Percentiles rank a stretch among this genome's conserved stretches.
phyloP scores from a whole-genome alignment of 30 jellyfish, hydroid and myxozoan genomes.

The Cassiopea andromeda region DNA sequence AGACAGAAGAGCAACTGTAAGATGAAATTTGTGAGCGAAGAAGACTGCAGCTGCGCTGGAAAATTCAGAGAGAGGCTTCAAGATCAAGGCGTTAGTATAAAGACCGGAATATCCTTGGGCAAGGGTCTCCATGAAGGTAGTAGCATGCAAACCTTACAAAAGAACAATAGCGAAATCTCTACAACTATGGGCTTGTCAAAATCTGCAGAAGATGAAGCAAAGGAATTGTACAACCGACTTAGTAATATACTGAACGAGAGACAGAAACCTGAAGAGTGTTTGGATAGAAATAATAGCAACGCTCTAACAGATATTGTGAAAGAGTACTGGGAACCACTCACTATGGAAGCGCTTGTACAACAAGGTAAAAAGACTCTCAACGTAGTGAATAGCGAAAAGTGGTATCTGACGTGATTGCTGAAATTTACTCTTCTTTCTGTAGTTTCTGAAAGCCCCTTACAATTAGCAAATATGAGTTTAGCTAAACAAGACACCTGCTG shows the following conservation, averaged over 20 bases:
- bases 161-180: neutral
- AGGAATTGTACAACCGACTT: neutral
- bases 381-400: neutral
- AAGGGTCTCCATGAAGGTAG: neutral
- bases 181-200: neutral
- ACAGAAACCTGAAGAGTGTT: neutral
- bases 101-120: conserved; percentile 53
- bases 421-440: neutral
- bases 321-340: conserved; percentile 37
- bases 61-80: conserved; percentile 52
- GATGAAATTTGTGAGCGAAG: conserved; percentile 55
- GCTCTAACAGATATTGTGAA: neutral
- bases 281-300: neutral
- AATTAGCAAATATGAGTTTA: too few species aligned
- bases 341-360: conserved; percentile 40
- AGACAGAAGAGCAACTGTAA: neutral
- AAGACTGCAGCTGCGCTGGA: conserved; percentile 55
- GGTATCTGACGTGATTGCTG: neutral
- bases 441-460: too few species aligned
- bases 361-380: neutral
- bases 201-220: conserved; percentile 21
- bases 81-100: conserved; percentile 48
- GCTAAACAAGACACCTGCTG: too few species aligned
- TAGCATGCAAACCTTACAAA: neutral
- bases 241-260: neutral